phyloP scores from a whole-genome alignment of 2,113 vertebrate species.

The human region GRCh38 chr15:86391501-86392000 shows the following conservation, averaged over 20 bases:
- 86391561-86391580: neutral
- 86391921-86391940: neutral
- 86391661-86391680: neutral
- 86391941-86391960: neutral
- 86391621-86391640: no score
- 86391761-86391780: no score
- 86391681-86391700: neutral
- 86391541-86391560: neutral
- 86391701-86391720: neutral
- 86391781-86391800: neutral
- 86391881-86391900: neutral
- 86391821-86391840: neutral
- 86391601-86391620: no score
- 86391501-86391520: neutral
- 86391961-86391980: neutral
- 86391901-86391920: neutral
- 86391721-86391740: neutral
- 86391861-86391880: neutral
- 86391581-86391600: neutral
- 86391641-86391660: neutral
- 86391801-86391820: neutral
- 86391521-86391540: neutral
- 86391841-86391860: neutral
- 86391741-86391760: neutral
- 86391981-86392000: neutral